Percentiles rank a stretch among this genome's conserved stretches.
Conservation (phyloP, 2,113 vertebrate species). For the Catharus bicknelli region DNA sequence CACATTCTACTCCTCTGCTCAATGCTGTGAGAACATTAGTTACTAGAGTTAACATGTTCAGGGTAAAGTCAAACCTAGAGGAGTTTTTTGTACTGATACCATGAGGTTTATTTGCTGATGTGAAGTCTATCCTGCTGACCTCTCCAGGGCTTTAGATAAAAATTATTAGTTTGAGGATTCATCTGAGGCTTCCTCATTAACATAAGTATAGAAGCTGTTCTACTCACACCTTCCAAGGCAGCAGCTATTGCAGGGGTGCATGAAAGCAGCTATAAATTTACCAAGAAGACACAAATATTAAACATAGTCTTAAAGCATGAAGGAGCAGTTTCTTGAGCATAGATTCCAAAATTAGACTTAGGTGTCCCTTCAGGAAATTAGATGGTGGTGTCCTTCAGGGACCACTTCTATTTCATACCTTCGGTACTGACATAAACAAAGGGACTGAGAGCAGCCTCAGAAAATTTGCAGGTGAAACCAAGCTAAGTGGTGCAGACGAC, state of each 20-base stretch:
- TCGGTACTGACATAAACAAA: not conserved
- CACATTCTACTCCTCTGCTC: not conserved
- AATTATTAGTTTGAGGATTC: not conserved
- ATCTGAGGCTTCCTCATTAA: not conserved
- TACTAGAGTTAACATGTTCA: not conserved
- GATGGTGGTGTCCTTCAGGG: not conserved
- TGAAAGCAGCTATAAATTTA: not conserved
- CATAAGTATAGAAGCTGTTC: not conserved
- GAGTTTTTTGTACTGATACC: not conserved
- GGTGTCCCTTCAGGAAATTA: not conserved
- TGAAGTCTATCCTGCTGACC: not conserved
- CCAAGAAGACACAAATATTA: not conserved
- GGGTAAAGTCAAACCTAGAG: not conserved
- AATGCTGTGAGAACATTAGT: not conserved
- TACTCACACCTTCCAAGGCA: not conserved
- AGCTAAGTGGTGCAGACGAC: not conserved
- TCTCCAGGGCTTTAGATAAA: not conserved
- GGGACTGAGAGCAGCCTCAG: not conserved
- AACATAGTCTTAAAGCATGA: not conserved
- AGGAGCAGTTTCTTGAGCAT: not conserved
- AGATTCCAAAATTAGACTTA: fast-evolving
- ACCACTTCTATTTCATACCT: not conserved
- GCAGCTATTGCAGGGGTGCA: not conserved
- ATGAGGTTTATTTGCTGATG: not conserved
- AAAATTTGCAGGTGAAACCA: not conserved